These are phyloP conservation scores for Eunapius fragilis DNA, from an alignment of 37 sponge, comb jelly and placozoan genomes.

Conservation along the genomic window DNA sequence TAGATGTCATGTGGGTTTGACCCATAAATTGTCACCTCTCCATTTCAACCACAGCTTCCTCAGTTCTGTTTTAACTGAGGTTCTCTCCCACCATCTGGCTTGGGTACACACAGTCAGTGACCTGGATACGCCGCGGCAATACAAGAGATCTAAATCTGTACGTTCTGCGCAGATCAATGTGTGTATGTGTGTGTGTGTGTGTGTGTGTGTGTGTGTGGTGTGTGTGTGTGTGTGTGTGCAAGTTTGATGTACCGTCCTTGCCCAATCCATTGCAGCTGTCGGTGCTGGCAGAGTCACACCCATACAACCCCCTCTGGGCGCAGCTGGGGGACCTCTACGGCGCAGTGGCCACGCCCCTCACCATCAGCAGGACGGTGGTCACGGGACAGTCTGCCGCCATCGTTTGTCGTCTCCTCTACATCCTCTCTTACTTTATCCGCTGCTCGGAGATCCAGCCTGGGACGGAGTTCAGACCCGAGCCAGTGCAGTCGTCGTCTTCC, in stretches of 20 bases:
- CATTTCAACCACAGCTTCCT: slow-evolving; percentile 58
- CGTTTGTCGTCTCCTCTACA: slow-evolving; percentile 61
- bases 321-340: slow-evolving; percentile 83
- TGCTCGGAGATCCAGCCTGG: slow-evolving; percentile 66
- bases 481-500: background rate
- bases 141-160: slow-evolving; percentile 44
- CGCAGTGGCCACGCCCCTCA: slow-evolving; percentile 54
- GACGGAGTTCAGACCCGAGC: background rate
- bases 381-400: slow-evolving; percentile 43
- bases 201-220: background rate
- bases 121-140: slow-evolving; percentile 10
- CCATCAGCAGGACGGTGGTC: slow-evolving; percentile 68
- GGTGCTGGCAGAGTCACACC: slow-evolving; percentile 62
- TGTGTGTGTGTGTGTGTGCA: background rate
- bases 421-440: slow-evolving; percentile 84
- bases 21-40: background rate
- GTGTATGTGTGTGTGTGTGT: background rate
- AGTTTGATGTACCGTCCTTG: background rate
- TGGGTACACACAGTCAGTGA: slow-evolving; percentile 66
- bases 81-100: slow-evolving; percentile 77
- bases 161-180: background rate
- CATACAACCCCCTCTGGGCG: slow-evolving; percentile 81
- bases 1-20: no score
- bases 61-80: slow-evolving; percentile 67
- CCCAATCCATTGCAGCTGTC: slow-evolving; percentile 27